A percentile compares a stretch with the other conserved stretches of the same genome.
Conservation (phyloP, 2,113 vertebrate genomes). For the Sylvilagus bachmani region DNA sequence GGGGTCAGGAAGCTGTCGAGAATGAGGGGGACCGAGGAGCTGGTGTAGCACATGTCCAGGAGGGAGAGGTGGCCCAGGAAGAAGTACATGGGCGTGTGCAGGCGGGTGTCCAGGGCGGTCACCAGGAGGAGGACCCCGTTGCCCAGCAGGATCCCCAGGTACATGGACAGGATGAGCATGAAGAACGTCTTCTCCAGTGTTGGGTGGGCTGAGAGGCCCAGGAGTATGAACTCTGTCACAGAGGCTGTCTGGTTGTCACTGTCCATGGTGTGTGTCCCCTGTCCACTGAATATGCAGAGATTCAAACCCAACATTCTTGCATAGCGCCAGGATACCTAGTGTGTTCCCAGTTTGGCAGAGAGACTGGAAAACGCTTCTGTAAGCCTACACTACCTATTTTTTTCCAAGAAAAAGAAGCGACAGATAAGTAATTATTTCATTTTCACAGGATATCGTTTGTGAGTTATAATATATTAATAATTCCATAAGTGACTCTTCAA, state of each 20-base stretch:
- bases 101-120: neutral
- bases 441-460: neutral
- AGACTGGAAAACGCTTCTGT: neutral
- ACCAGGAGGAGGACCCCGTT: constrained; percentile 68
- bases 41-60: constrained; percentile 78
- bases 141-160: constrained; percentile 62
- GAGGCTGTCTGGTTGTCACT: neutral
- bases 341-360: neutral
- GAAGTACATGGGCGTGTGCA: constrained; percentile 78
- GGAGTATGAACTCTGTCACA: constrained; percentile 50
- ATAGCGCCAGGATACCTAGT: neutral
- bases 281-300: neutral
- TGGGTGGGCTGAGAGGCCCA: constrained; percentile 64
- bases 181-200: constrained; percentile 52
- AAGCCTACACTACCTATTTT: neutral
- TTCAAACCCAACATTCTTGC: neutral
- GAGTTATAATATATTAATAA: constrained; percentile 15
- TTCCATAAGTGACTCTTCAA: neutral
- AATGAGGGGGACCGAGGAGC: constrained; percentile 51
- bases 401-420: constrained; percentile 1
- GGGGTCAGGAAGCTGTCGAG: constrained; percentile 66
- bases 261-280: constrained; percentile 33
- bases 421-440: constrained; percentile 11
- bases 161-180: constrained; percentile 53
- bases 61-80: constrained; percentile 76